These are phyloP conservation scores for Brachystomella parvula DNA, from an alignment of 1,140 invertebrate genomes.

Conservation along the genomic window DNA sequence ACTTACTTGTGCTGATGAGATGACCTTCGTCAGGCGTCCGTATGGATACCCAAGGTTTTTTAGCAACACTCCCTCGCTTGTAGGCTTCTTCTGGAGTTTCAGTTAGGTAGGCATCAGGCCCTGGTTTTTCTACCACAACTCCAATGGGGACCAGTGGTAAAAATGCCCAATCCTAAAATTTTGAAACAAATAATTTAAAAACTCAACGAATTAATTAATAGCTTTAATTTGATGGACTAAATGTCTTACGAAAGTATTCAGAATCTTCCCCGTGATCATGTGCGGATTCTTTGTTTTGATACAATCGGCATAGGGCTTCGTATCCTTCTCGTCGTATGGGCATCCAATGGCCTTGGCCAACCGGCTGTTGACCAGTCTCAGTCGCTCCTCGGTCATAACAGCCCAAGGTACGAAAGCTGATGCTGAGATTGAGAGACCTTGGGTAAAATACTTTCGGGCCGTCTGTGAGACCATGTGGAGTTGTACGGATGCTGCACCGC, in stretches of 20 bases:
- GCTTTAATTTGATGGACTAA: not conserved
- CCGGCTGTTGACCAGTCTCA: not conserved
- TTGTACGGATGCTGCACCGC: not conserved
- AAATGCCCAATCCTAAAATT: not conserved
- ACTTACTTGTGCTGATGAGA: not conserved
- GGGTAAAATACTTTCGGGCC: not conserved
- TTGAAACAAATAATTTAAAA: not conserved
- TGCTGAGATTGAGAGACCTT: not conserved
- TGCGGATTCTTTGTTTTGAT: not conserved
- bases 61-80: slow-evolving; percentile 2
- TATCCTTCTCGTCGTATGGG: not conserved
- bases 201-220: not conserved
- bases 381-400: not conserved
- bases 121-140: not conserved
- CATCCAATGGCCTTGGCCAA: not conserved
- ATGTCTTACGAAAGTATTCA: not conserved
- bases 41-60: not conserved
- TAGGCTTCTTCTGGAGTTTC: slow-evolving; percentile 6
- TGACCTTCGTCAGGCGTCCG: not conserved
- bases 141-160: not conserved
- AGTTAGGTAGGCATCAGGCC: slow-evolving; percentile 7
- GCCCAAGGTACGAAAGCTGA: slow-evolving; percentile 3
- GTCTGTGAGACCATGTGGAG: slow-evolving; percentile 3
- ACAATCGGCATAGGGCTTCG: not conserved
- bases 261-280: not conserved